A percentile compares a stretch with the other conserved stretches of the same genome.
Conservation (phyloP, 2,113 vertebrate species). For the Cichladusa arquata region DNA sequence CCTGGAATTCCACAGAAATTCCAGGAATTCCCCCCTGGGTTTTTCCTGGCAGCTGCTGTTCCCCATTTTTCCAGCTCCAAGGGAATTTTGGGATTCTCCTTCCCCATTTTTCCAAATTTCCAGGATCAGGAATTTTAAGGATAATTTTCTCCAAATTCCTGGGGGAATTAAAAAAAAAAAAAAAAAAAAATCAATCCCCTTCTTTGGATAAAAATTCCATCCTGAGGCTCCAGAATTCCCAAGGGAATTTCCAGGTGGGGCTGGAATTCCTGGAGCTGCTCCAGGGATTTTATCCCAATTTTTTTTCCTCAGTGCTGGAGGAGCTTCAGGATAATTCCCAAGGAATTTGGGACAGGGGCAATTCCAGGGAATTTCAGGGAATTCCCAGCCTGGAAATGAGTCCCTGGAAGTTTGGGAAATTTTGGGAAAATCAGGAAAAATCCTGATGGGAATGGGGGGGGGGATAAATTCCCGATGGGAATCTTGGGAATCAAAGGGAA, state of each 20-base stretch:
- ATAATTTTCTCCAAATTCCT: neutral
- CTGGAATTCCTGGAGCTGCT: neutral
- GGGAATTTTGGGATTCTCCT: neutral
- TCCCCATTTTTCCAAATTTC: neutral
- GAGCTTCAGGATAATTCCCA: neutral
- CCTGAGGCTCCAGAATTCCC: neutral
- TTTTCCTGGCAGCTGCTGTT: neutral
- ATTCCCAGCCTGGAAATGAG: too few species aligned
- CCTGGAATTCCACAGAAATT: neutral
- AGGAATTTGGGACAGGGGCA: neutral
- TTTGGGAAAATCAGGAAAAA: rapidly evolving
- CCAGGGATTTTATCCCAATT: neutral
- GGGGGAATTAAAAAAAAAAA: neutral
- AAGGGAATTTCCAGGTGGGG: neutral
- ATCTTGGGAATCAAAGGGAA: too few species aligned
- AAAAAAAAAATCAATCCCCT: too few species aligned
- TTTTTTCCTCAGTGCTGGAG: neutral
- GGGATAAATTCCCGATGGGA: too few species aligned
- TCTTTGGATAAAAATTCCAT: neutral
- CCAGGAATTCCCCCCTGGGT: neutral
- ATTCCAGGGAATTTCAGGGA: too few species aligned
- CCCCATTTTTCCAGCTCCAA: rapidly evolving
- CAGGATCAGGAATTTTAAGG: neutral
- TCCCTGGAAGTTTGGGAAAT: neutral
- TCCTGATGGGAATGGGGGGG: neutral